These are phyloP conservation scores for Cheilosia vernalis DNA, from an alignment of 2,888 invertebrate genomes.

Conservation along the genomic window DNA sequence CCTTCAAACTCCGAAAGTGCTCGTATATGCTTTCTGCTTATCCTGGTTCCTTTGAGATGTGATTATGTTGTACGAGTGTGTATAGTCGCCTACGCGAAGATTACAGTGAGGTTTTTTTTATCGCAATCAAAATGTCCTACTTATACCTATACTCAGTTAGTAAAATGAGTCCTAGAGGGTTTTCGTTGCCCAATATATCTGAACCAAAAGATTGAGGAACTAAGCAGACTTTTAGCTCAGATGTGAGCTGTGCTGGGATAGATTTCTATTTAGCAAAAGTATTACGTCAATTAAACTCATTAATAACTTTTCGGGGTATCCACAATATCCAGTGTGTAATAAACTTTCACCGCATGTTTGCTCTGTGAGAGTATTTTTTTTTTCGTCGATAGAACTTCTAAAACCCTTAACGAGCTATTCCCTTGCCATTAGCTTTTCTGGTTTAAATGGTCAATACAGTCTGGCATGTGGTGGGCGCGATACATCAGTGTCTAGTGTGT, in stretches of 20 bases:
- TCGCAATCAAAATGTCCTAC: constrained; percentile 29
- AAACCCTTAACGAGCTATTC: too few relatives aligned
- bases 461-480: too few relatives aligned
- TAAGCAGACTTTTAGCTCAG: constrained; percentile 7
- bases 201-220: constrained; percentile 18
- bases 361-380: too few relatives aligned
- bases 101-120: constrained; percentile 34
- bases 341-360: too few relatives aligned
- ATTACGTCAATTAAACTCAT: constrained; percentile 61
- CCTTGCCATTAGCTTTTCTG: too few relatives aligned
- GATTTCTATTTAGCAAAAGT: constrained; percentile 40
- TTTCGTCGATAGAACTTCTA: too few relatives aligned
- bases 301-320: neutral
- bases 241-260: neutral
- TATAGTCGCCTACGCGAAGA: constrained; percentile 57
- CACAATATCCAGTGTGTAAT: too few relatives aligned
- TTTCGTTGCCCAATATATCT: constrained; percentile 13
- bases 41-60: constrained; percentile 39
- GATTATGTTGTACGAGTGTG: constrained; percentile 29
- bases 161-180: constrained; percentile 45
- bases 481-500: too few relatives aligned
- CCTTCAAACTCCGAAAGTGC: constrained; percentile 40
- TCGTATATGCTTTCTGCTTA: constrained; percentile 23
- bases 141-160: constrained; percentile 34
- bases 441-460: too few relatives aligned